phyloP scores from a whole-genome alignment of 2,888 invertebrate species.

The Chorisops tibialis region DNA sequence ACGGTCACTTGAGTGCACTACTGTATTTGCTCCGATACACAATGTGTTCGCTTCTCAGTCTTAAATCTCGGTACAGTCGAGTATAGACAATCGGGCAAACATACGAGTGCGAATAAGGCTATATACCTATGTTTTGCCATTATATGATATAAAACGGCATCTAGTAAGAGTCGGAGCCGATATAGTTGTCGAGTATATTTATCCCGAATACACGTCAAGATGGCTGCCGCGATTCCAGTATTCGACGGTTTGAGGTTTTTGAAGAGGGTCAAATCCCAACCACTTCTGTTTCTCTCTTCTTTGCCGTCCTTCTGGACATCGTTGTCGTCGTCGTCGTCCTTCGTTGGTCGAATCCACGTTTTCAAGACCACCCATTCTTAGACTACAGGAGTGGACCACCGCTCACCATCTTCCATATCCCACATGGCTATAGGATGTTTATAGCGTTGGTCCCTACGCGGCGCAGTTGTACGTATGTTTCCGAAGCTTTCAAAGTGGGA shows the following conservation, averaged over 20 bases:
- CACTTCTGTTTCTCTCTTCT: constrained; percentile 13
- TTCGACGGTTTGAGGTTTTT: constrained; percentile 31
- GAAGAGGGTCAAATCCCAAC: constrained; percentile 34
- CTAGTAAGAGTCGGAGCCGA: constrained; percentile 1
- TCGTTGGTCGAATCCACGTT: constrained; percentile 18
- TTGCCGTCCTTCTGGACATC: constrained; percentile 32
- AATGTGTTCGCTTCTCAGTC: constrained; percentile 30
- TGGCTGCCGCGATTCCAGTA: constrained; percentile 32
- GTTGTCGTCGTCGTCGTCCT: constrained; percentile 26
- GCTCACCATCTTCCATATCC: constrained; percentile 29
- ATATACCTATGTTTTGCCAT: background rate
- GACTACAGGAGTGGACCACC: constrained; percentile 16
- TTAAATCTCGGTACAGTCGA: constrained; percentile 27
- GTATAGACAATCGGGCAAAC: constrained; percentile 14
- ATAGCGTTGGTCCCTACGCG: too few relatives aligned
- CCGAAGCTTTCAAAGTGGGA: constrained; percentile 29
- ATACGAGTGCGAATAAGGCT: constrained; percentile 15
- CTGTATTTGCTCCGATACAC: constrained; percentile 31
- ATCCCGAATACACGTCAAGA: constrained; percentile 33
- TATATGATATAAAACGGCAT: background rate
- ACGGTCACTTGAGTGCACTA: constrained; percentile 35
- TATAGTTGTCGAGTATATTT: constrained; percentile 12
- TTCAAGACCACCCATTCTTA: constrained; percentile 32
- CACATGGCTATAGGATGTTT: constrained; percentile 11
- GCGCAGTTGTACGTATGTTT: too few relatives aligned